A percentile compares a stretch with the other conserved stretches of the same genome.
Conservation (phyloP, 2,113 vertebrate genomes). For the Fulica atra region DNA sequence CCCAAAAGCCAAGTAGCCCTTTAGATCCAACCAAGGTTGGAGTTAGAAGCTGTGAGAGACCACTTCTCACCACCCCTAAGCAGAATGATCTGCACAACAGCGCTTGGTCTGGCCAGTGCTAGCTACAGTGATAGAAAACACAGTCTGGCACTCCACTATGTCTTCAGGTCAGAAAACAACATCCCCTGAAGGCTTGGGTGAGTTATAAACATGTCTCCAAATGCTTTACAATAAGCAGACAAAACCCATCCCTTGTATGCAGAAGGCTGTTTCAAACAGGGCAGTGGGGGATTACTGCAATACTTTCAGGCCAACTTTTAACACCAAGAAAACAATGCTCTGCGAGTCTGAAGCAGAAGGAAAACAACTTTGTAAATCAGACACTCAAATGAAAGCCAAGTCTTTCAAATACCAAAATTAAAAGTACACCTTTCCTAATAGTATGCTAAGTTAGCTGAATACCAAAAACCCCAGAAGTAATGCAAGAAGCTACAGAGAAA, state of each 20-base stretch:
- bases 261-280: neutral
- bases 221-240: neutral
- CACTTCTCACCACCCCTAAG: neutral
- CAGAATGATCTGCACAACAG: neutral
- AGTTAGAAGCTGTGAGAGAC: neutral
- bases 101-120: neutral
- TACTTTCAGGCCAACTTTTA: neutral
- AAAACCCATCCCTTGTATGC: neutral
- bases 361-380: neutral
- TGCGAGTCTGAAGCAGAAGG: neutral
- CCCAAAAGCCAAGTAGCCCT: neutral
- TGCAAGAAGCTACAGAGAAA: neutral
- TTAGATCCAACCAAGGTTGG: neutral
- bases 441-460: neutral
- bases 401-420: neutral
- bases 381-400: neutral
- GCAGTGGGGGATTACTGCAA: fast-evolving
- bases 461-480: neutral
- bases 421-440: neutral
- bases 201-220: neutral
- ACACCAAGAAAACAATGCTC: neutral
- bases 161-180: neutral
- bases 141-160: neutral
- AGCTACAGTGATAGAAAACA: neutral
- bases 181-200: neutral